Evolutionary conservation across 2,888 invertebrate genomes (phyloP).

Genomic region (Cotesia congregata): DNA sequence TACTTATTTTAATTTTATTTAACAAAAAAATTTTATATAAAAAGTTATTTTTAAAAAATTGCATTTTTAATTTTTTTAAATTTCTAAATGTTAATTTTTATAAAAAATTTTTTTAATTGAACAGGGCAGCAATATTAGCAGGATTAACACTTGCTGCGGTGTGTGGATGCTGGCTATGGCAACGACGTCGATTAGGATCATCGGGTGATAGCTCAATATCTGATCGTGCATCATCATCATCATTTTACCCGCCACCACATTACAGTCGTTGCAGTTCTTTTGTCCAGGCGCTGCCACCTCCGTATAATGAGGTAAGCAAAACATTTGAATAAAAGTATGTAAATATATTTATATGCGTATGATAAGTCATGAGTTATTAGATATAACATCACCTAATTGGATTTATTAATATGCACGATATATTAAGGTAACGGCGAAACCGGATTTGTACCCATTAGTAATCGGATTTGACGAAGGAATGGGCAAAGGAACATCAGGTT

Average conservation of each 20-base stretch:
- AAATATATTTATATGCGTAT: too few species aligned
- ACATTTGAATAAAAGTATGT: neutral
- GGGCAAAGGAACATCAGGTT: constrained; percentile 81
- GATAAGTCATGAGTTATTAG: too few species aligned
- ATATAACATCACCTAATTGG: neutral
- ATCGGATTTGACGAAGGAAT: constrained; percentile 81
- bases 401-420: constrained; percentile 20
- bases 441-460: constrained; percentile 87
- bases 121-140: constrained; percentile 74
- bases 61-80: too few species aligned
- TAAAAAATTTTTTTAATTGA: constrained; percentile 19
- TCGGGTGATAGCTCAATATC: constrained; percentile 75
- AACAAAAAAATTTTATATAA: too few species aligned
- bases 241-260: constrained; percentile 86
- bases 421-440: constrained; percentile 85
- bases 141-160: constrained; percentile 79
- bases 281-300: constrained; percentile 81
- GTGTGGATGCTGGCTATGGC: constrained; percentile 80
- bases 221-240: constrained; percentile 84
- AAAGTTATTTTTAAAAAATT: too few species aligned
- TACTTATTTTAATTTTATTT: too few species aligned
- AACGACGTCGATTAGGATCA: constrained; percentile 71
- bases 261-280: constrained; percentile 88
- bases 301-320: constrained; percentile 82
- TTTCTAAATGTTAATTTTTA: too few species aligned